Conservation (phyloP, 2,113 vertebrate genomes). For the Zapornia atra region DNA sequence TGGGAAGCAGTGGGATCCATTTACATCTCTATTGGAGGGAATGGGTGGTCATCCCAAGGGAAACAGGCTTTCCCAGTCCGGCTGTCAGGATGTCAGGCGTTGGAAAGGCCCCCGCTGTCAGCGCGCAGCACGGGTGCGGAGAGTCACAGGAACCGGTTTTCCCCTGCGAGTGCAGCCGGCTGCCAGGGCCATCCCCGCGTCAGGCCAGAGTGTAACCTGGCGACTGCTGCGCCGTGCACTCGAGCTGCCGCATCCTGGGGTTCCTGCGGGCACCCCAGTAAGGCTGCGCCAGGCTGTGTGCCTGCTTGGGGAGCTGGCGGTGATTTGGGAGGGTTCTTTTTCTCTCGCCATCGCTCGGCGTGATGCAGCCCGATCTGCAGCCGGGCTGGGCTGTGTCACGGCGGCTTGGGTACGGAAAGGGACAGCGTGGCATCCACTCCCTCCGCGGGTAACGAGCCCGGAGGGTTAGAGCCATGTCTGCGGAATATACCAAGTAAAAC, state of each 20-base stretch:
- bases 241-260: neutral
- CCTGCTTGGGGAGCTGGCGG: neutral
- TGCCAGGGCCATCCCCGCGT: neutral
- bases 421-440: neutral
- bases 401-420: neutral
- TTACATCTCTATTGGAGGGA: neutral
- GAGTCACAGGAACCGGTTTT: neutral
- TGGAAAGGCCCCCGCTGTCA: slow-evolving; percentile 13
- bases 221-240: neutral
- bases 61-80: neutral
- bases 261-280: neutral
- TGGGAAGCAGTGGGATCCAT: neutral
- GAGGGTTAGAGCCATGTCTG: neutral
- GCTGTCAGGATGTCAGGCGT: neutral
- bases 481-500: neutral
- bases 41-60: neutral
- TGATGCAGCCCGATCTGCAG: neutral
- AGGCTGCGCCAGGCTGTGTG: neutral
- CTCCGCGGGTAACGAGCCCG: neutral
- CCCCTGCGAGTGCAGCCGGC: neutral
- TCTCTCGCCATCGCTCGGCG: neutral
- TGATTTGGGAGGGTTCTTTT: neutral
- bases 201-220: neutral
- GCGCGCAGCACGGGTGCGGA: neutral
- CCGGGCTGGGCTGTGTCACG: neutral